phyloP scores from a whole-genome alignment of 2,888 invertebrate genomes.

The Plagiodera versicolora region DNA sequence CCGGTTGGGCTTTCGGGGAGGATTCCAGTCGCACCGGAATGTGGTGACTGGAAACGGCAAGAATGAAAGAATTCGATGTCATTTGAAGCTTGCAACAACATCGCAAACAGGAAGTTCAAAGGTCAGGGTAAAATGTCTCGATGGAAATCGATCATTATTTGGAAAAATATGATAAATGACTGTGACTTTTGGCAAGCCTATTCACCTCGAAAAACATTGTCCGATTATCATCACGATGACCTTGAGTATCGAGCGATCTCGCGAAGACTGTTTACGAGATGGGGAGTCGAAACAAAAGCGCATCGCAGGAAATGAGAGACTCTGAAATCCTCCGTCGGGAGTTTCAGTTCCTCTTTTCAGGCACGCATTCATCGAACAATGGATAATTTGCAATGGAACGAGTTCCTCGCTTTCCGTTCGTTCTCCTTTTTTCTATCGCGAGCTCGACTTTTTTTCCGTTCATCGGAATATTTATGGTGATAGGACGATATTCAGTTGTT shows the following conservation, averaged over 20 bases:
- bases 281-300: not conserved
- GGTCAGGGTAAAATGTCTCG: not conserved
- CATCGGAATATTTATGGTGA: too few species aligned
- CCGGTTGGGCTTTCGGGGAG: constrained; percentile 67
- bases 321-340: not conserved
- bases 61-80: too few species aligned
- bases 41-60: constrained; percentile 73
- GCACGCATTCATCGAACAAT: not conserved
- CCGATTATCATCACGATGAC: too few species aligned
- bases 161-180: not conserved
- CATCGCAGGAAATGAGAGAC: not conserved
- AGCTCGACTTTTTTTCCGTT: too few species aligned
- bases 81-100: not conserved
- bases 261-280: not conserved
- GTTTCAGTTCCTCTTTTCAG: not conserved
- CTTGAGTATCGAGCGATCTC: too few species aligned
- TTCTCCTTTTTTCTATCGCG: not conserved
- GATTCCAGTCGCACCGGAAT: constrained; percentile 81
- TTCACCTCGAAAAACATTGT: too few species aligned
- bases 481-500: too few species aligned
- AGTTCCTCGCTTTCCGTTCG: not conserved
- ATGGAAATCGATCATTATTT: not conserved
- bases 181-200: too few species aligned
- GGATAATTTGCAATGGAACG: not conserved
- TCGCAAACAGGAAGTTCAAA: not conserved